phyloP scores from a whole-genome alignment of 2,888 invertebrate genomes.

The Clanis bilineata region DNA sequence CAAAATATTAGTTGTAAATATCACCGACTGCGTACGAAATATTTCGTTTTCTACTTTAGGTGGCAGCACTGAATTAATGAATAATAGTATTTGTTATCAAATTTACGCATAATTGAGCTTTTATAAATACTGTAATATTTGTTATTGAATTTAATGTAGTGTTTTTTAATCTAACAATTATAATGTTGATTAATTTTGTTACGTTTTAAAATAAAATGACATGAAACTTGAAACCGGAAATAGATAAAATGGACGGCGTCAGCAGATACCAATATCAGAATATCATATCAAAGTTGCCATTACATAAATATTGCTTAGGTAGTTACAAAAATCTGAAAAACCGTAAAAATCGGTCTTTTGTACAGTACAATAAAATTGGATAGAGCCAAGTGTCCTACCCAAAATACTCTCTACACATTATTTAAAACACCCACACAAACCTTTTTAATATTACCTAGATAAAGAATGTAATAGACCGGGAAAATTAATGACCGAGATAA shows the following conservation, averaged over 20 bases:
- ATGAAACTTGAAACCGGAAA: conserved; percentile 49
- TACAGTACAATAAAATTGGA: no score
- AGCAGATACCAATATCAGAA: conserved; percentile 66
- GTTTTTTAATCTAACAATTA: background rate
- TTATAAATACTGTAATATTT: background rate
- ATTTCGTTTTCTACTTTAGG: conserved; percentile 50
- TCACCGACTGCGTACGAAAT: conserved; percentile 80
- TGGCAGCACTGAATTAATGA: conserved; percentile 58
- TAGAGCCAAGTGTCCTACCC: no score
- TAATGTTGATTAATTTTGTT: conserved; percentile 3
- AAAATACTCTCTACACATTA: no score
- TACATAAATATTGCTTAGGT: background rate
- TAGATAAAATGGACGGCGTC: conserved; percentile 62
- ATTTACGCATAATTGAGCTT: background rate
- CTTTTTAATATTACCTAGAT: no score
- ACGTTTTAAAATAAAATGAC: conserved; percentile 24
- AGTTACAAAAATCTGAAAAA: background rate
- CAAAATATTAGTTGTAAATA: conserved; percentile 79
- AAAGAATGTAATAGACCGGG: no score
- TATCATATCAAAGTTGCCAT: conserved; percentile 41
- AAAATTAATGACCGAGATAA: no score
- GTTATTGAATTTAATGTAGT: background rate
- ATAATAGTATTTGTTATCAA: conserved; percentile 19
- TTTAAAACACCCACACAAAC: no score
- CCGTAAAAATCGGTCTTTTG: no score